Conservation (phyloP, 2,888 invertebrate species). For the Acheta domesticus region DNA sequence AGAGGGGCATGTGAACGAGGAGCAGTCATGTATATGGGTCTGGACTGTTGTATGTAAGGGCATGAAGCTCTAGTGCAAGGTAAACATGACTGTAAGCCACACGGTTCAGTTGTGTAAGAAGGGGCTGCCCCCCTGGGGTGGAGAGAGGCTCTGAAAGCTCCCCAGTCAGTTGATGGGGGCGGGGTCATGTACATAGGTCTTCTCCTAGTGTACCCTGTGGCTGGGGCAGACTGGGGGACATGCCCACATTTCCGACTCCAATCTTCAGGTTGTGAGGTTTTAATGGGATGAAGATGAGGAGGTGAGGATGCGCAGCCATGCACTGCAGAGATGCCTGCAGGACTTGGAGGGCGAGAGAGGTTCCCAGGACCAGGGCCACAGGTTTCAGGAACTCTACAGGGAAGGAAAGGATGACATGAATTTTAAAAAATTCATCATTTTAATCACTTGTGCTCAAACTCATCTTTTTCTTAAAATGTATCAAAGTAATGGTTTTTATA, state of each 20-base stretch:
- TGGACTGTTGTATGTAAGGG: not conserved
- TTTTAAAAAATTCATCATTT: not conserved
- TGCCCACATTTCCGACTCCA: too few species aligned
- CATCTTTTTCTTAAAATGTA: too few species aligned
- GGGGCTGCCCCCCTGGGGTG: not conserved
- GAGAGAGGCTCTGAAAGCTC: not conserved
- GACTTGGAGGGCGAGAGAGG: not conserved
- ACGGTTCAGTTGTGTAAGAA: not conserved
- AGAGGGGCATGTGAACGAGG: not conserved
- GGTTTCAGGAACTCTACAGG: conserved; percentile 18
- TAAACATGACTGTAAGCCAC: not conserved
- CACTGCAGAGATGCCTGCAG: too few species aligned
- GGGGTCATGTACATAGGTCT: not conserved
- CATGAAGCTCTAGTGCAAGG: not conserved
- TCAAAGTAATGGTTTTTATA: too few species aligned
- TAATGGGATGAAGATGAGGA: too few species aligned
- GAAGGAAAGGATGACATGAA: not conserved
- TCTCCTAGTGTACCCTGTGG: not conserved
- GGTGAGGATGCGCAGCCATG: too few species aligned
- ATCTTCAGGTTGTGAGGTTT: too few species aligned
- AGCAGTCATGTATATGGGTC: not conserved
- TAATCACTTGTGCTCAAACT: too few species aligned
- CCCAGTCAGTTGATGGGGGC: not conserved
- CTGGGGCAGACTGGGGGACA: too few species aligned
- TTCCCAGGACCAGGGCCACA: not conserved